Evolutionary conservation across 2,113 vertebrate genomes (phyloP).

Genomic region (Brachyhypopomus gauderio): DNA sequence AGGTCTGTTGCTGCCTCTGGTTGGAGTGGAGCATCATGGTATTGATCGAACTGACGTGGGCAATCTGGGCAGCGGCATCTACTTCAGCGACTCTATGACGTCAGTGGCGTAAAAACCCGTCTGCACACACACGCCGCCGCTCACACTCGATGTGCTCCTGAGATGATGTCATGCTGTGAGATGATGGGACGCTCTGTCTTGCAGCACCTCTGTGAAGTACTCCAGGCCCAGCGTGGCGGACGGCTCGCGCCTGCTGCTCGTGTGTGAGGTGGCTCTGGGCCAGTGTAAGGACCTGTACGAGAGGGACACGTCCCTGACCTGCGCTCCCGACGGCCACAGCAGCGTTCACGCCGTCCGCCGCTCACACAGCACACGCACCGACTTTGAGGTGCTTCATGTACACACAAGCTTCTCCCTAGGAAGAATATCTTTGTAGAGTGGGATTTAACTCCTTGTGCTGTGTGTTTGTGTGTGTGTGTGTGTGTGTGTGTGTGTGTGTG

Average conservation of each 20-base stretch:
- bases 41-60: conserved; percentile 81
- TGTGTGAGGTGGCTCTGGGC: conserved; percentile 85
- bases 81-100: conserved; percentile 83
- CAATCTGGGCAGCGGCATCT: conserved; percentile 86
- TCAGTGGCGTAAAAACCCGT: conserved; percentile 55
- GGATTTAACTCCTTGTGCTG: conserved; percentile 37
- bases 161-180: too few species aligned
- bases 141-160: too few species aligned
- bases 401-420: conserved; percentile 48
- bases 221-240: conserved; percentile 72
- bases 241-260: conserved; percentile 75
- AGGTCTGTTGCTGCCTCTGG: conserved; percentile 81
- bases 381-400: conserved; percentile 77
- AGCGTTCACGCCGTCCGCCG: conserved; percentile 78
- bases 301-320: conserved; percentile 69
- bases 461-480: too few species aligned
- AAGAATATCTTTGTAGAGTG: conserved; percentile 40
- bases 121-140: not conserved
- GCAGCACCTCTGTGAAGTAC: conserved; percentile 81
- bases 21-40: conserved; percentile 79
- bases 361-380: conserved; percentile 57
- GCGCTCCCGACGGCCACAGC: conserved; percentile 74
- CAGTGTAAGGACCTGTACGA: conserved; percentile 66
- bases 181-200: not conserved
- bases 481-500: too few species aligned